Percentiles rank a stretch among this genome's conserved stretches.
Evolutionary conservation across 2,113 vertebrate genomes (phyloP).

Genomic region (Xyrauchen texanus): DNA sequence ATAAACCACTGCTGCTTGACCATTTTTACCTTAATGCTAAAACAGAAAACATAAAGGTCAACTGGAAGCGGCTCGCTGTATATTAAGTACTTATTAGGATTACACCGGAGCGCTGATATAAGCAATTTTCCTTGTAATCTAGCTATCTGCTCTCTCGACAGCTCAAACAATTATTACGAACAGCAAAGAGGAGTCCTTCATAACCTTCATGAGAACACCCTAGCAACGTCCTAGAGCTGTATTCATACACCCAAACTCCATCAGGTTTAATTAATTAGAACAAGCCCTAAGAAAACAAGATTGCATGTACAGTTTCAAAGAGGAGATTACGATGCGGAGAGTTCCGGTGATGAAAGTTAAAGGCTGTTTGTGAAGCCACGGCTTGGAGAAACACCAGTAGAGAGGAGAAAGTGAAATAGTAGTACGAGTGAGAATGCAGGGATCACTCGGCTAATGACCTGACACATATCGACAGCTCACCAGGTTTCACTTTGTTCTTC

Average conservation of each 20-base stretch:
- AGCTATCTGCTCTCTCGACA: constrained; percentile 24
- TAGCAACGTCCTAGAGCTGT: no score
- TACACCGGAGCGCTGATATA: constrained; percentile 40
- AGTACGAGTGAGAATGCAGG: not conserved
- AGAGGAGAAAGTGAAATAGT: no score
- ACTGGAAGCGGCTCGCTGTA: constrained; percentile 34
- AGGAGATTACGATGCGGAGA: not conserved
- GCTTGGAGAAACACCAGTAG: no score
- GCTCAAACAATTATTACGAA: constrained; percentile 38
- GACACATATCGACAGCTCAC: constrained; percentile 53
- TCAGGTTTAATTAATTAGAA: not conserved
- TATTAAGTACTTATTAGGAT: constrained; percentile 53
- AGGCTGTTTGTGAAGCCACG: not conserved
- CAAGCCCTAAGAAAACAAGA: not conserved
- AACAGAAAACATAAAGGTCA: constrained; percentile 43
- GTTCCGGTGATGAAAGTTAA: not conserved
- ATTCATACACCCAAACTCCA: not conserved
- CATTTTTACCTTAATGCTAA: constrained; percentile 45
- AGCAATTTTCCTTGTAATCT: constrained; percentile 41
- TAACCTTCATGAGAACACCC: constrained; percentile 15
- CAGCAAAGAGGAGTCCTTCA: constrained; percentile 23
- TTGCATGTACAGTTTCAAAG: no score
- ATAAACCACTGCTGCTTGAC: constrained; percentile 16
- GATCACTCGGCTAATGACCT: constrained; percentile 53
- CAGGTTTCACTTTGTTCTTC: constrained; percentile 47